Conservation (phyloP, 2,113 vertebrate genomes). For the Poicephalus gulielmi region DNA sequence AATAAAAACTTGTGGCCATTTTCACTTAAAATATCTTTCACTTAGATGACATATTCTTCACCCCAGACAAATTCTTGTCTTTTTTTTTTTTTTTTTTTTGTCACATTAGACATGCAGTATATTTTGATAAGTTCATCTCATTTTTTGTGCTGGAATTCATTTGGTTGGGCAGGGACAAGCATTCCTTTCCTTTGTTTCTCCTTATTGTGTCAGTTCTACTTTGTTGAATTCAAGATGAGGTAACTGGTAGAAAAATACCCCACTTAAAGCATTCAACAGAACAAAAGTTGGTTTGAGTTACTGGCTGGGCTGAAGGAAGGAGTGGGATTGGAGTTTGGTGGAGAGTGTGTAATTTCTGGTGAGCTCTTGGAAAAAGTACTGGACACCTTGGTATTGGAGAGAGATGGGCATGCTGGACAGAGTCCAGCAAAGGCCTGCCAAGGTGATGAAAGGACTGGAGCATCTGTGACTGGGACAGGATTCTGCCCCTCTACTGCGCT, state of each 20-base stretch:
- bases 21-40: not conserved
- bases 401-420: not conserved
- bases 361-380: not conserved
- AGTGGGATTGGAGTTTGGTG: not conserved
- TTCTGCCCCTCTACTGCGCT: not conserved
- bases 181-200: slow-evolving; percentile 53
- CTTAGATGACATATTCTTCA: not conserved
- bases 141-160: not conserved
- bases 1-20: not conserved
- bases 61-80: not conserved
- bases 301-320: not conserved
- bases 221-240: not conserved
- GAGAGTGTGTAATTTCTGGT: not conserved
- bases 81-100: not conserved
- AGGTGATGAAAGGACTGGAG: not conserved
- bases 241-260: not conserved
- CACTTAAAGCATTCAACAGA: not conserved
- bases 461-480: not conserved
- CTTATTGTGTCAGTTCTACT: not conserved
- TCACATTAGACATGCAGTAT: not conserved
- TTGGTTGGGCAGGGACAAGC: not conserved
- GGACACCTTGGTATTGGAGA: not conserved
- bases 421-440: not conserved
- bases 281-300: not conserved
- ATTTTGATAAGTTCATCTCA: not conserved